These are phyloP conservation scores for Parambassis ranga DNA, from an alignment of 2,797 vertebrate species.

Conservation along the genomic window DNA sequence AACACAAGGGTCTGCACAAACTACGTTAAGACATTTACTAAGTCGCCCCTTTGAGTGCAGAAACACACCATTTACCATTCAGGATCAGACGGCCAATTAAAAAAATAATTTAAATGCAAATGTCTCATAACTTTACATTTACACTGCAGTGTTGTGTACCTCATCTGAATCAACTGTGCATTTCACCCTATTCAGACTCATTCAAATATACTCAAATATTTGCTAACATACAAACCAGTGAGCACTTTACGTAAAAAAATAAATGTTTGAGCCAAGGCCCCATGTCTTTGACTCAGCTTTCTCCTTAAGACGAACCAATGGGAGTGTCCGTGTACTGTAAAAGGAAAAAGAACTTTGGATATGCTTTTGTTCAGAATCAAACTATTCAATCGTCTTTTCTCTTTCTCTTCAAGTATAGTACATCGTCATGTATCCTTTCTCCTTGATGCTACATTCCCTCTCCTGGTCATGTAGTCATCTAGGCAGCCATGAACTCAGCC, in stretches of 20 bases:
- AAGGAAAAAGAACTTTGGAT: slow-evolving; percentile 56
- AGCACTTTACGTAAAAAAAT: slow-evolving; percentile 65
- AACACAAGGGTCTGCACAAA: slow-evolving; percentile 37
- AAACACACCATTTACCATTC: slow-evolving; percentile 43
- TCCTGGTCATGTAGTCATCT: slow-evolving; percentile 16
- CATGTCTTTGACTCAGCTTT: slow-evolving; percentile 32
- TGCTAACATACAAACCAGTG: slow-evolving; percentile 55
- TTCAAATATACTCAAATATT: slow-evolving; percentile 47
- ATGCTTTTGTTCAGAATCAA: slow-evolving; percentile 57
- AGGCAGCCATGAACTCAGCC: slow-evolving; percentile 16
- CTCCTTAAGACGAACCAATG: slow-evolving; percentile 43
- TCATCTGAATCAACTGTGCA: slow-evolving; percentile 32
- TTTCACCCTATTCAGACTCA: slow-evolving; percentile 29
- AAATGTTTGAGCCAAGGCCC: slow-evolving; percentile 52
- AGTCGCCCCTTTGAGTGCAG: slow-evolving; percentile 53
- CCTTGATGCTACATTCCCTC: slow-evolving; percentile 34
- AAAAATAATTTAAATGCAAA: slow-evolving; percentile 73
- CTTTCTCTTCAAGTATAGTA: slow-evolving; percentile 71
- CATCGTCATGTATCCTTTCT: slow-evolving; percentile 23
- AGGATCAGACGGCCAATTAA: slow-evolving; percentile 65
- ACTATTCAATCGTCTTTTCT: slow-evolving; percentile 38
- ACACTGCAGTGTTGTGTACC: slow-evolving; percentile 39
- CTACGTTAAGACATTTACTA: slow-evolving; percentile 57
- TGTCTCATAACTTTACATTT: slow-evolving; percentile 48
- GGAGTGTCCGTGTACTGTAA: slow-evolving; percentile 37